phyloP scores from a whole-genome alignment of 2,888 invertebrate species.

The Bellardia bayeri region DNA sequence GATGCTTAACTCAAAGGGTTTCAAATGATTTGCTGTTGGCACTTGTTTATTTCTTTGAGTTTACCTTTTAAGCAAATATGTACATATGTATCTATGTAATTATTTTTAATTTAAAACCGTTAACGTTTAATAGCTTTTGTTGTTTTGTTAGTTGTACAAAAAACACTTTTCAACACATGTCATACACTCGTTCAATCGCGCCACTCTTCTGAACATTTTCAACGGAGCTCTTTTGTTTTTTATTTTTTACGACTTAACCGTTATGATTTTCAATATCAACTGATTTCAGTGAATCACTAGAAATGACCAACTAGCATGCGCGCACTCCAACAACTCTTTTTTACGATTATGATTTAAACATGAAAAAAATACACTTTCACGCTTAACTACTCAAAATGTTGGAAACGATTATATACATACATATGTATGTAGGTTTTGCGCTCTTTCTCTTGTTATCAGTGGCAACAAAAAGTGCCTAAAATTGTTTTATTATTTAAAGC shows the following conservation, averaged over 20 bases:
- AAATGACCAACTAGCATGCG: conserved; percentile 13
- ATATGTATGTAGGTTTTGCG: not conserved
- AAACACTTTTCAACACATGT: conserved; percentile 21
- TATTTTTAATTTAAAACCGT: conserved; percentile 2
- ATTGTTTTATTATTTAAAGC: conserved; percentile 11
- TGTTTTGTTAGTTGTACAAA: not conserved
- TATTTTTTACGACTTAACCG: conserved; percentile 56
- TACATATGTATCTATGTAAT: not conserved
- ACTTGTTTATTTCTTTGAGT: conserved; percentile 11
- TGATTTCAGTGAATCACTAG: conserved; percentile 42
- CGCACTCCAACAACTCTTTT: conserved; percentile 6
- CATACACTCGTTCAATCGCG: conserved; percentile 9
- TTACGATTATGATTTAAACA: conserved; percentile 1
- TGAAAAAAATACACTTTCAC: conserved; percentile 55
- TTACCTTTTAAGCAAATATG: not conserved
- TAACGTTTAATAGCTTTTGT: conserved; percentile 7
- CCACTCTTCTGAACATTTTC: not conserved
- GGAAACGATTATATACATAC: not conserved
- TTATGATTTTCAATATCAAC: conserved; percentile 58
- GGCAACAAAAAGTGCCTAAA: conserved; percentile 9
- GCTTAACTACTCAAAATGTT: conserved; percentile 31
- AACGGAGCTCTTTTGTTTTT: not conserved
- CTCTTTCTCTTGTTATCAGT: conserved; percentile 37
- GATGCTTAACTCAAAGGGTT: conserved; percentile 18
- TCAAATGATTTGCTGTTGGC: conserved; percentile 1